These are phyloP conservation scores for Micronycteris hirsuta DNA, from an alignment of 2,113 vertebrate genomes.

Conservation along the genomic window DNA sequence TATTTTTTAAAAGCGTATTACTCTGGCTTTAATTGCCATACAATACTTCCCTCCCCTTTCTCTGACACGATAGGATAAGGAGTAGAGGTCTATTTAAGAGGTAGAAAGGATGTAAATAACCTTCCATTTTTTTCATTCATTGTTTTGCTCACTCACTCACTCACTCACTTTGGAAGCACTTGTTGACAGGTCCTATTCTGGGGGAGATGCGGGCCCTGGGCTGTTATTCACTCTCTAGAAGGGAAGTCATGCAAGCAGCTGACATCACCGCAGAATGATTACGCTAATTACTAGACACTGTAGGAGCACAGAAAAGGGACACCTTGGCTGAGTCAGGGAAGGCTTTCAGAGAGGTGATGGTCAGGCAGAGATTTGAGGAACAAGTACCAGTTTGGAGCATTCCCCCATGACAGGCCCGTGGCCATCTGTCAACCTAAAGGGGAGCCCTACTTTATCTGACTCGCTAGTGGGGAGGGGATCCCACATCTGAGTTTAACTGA, in stretches of 20 bases:
- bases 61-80: not conserved
- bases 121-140: not conserved
- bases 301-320: not conserved
- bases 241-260: not conserved
- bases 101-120: not conserved
- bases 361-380: not conserved
- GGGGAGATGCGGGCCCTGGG: not conserved
- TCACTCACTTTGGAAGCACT: not conserved
- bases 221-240: not conserved
- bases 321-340: not conserved
- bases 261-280: not conserved
- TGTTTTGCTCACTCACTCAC: not conserved
- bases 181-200: not conserved
- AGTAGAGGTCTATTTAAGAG: not conserved
- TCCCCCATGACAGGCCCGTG: not conserved
- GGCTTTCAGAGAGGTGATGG: not conserved
- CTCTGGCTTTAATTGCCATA: not conserved
- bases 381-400: not conserved
- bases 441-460: not conserved
- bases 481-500: not conserved
- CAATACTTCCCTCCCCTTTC: fast-evolving
- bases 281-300: not conserved
- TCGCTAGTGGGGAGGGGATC: not conserved
- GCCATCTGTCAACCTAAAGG: not conserved
- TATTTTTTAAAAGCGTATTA: not conserved